Conservation (phyloP, 2,797 vertebrate genomes). For the Muraenolepis orangiensis region DNA sequence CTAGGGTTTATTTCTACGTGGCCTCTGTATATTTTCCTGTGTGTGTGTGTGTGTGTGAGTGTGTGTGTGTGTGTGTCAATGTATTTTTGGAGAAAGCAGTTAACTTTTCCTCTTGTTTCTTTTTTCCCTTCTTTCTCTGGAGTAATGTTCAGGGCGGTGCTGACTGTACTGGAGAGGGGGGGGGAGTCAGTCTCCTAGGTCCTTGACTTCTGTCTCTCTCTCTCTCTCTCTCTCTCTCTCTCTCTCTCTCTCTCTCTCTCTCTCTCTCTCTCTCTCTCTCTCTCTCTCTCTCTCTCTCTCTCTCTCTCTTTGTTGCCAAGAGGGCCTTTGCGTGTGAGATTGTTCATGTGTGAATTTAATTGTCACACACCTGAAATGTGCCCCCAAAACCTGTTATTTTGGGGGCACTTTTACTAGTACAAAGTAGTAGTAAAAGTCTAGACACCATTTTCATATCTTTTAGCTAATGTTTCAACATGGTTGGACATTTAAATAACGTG, state of each 20-base stretch:
- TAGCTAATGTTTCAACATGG: not conserved
- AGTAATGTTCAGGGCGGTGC: slow-evolving; percentile 43
- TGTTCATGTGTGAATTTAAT: not conserved
- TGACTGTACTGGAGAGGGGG: slow-evolving; percentile 27
- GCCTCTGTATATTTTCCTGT: not conserved
- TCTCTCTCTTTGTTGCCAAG: slow-evolving; percentile 48
- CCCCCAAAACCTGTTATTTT: slow-evolving; percentile 25
- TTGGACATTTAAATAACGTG: not conserved
- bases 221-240: slow-evolving; percentile 44
- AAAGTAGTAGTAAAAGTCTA: slow-evolving; percentile 7
- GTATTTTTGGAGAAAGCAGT: not conserved
- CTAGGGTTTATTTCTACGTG: not conserved
- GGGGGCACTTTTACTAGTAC: too few species aligned
- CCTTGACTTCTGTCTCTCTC: slow-evolving; percentile 44
- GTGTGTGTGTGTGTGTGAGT: not conserved
- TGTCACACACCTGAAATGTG: not conserved
- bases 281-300: slow-evolving; percentile 50
- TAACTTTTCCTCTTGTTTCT: not conserved
- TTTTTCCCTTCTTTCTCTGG: slow-evolving; percentile 25
- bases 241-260: slow-evolving; percentile 50
- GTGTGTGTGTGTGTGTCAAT: not conserved
- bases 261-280: slow-evolving; percentile 41
- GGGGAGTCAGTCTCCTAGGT: slow-evolving; percentile 41
- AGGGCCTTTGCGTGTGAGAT: slow-evolving; percentile 27
- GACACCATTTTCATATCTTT: not conserved